These are phyloP conservation scores for Gymnosoma rotundatum DNA, from an alignment of 2,888 invertebrate species.

Conservation along the genomic window DNA sequence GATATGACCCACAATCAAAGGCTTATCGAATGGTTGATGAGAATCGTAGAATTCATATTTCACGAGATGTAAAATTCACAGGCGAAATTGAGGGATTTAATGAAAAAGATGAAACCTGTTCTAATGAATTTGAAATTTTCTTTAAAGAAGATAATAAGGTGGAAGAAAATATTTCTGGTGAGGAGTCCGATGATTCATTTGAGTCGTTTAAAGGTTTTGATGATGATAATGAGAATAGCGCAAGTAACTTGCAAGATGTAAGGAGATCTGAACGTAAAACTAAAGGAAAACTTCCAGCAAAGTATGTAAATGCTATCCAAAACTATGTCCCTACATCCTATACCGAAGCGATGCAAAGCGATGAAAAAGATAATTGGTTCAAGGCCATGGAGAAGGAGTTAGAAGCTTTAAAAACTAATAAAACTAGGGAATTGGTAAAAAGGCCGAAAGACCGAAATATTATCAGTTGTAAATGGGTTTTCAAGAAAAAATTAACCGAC, in stretches of 20 bases:
- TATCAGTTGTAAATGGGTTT: slow-evolving; percentile 19
- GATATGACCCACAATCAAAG: slow-evolving; percentile 15
- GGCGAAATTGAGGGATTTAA: neutral
- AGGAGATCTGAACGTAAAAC: neutral
- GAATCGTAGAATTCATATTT: slow-evolving; percentile 1
- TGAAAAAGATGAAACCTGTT: neutral
- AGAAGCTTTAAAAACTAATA: neutral
- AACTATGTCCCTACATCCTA: neutral
- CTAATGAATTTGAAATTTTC: neutral
- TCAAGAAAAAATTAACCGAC: slow-evolving; percentile 8
- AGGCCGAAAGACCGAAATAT: slow-evolving; percentile 1
- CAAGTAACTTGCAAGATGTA: no score
- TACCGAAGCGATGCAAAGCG: neutral
- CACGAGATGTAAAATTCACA: slow-evolving; percentile 16
- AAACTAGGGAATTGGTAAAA: slow-evolving; percentile 13
- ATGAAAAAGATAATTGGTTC: neutral
- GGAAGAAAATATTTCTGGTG: neutral
- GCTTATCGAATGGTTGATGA: slow-evolving; percentile 25
- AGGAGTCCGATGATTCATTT: neutral
- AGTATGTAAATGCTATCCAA: neutral
- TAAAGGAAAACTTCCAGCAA: slow-evolving; percentile 1
- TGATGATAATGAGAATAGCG: neutral
- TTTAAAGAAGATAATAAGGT: neutral
- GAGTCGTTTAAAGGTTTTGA: neutral
- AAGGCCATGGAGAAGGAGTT: neutral